phyloP scores from a whole-genome alignment of 1,140 invertebrate species.

The Babylonia areolata region DNA sequence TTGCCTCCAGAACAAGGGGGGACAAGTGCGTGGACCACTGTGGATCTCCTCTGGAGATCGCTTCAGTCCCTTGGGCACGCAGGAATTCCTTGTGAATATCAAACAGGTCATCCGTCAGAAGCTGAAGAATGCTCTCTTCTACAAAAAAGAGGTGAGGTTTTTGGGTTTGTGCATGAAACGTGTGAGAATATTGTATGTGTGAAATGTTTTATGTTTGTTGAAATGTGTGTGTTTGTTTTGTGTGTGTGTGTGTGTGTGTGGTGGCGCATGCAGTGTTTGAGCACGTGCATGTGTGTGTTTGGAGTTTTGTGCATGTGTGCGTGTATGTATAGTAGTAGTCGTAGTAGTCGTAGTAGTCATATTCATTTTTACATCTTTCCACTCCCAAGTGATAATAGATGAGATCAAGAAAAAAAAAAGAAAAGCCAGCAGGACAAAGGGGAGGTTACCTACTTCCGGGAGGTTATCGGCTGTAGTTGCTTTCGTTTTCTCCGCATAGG shows the following conservation, averaged over 20 bases:
- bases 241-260: not conserved
- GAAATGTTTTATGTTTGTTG: not conserved
- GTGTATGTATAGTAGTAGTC: not conserved
- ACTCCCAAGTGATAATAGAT: not conserved
- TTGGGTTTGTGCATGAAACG: not conserved
- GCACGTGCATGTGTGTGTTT: not conserved
- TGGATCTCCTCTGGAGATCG: slow-evolving; percentile 75
- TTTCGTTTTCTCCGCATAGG: no score
- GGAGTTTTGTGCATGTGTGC: not conserved
- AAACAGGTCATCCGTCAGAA: slow-evolving; percentile 63
- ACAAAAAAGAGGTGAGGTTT: slow-evolving; percentile 61
- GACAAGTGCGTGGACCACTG: slow-evolving; percentile 71
- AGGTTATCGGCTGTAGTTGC: no score
- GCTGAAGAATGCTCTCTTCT: slow-evolving; percentile 63
- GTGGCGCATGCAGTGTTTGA: no score
- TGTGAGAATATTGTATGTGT: not conserved
- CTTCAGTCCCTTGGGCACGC: slow-evolving; percentile 71
- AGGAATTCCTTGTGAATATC: slow-evolving; percentile 66
- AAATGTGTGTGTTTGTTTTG: not conserved
- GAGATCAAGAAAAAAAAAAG: no score
- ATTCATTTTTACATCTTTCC: not conserved
- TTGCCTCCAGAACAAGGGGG: slow-evolving; percentile 67
- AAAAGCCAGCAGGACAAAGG: no score
- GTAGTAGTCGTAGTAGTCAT: no score
- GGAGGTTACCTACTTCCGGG: no score